These are phyloP conservation scores for Archegozetes longisetosus DNA, from an alignment of 1,140 invertebrate species.

Conservation along the genomic window DNA sequence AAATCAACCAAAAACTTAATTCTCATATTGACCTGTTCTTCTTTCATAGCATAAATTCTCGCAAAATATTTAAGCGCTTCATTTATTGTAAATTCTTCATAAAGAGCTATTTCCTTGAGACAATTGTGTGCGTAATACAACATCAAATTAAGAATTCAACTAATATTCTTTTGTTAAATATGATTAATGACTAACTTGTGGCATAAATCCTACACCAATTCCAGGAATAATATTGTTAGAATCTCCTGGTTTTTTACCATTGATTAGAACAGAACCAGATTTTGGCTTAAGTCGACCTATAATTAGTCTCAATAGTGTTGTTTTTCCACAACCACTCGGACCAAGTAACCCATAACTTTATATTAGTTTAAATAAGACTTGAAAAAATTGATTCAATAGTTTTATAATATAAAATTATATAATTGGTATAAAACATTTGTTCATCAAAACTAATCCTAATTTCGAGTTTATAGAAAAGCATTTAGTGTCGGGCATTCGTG, in stretches of 20 bases:
- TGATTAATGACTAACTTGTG: slow-evolving; percentile 30
- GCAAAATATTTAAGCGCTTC: slow-evolving; percentile 30
- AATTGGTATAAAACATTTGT: too few relatives aligned
- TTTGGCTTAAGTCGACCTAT: slow-evolving; percentile 62
- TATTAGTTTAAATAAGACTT: too few relatives aligned
- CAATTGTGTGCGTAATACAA: slow-evolving; percentile 13
- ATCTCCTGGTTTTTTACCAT: slow-evolving; percentile 64
- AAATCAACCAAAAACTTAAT: slow-evolving; percentile 27
- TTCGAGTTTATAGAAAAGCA: too few relatives aligned
- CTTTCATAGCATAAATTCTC: slow-evolving; percentile 27
- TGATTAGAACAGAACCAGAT: slow-evolving; percentile 64
- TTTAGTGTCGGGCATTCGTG: too few relatives aligned
- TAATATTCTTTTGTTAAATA: neutral
- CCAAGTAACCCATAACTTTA: slow-evolving; percentile 60
- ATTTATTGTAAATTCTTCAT: slow-evolving; percentile 28
- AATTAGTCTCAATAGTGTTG: slow-evolving; percentile 68
- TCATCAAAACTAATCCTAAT: too few relatives aligned
- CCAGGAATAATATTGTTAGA: slow-evolving; percentile 60
- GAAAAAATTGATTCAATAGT: too few relatives aligned
- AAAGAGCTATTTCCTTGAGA: slow-evolving; percentile 31
- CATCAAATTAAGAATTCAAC: neutral
- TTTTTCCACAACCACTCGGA: slow-evolving; percentile 41
- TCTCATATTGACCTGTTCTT: slow-evolving; percentile 10
- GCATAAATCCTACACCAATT: slow-evolving; percentile 65
- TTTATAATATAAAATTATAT: too few relatives aligned